These are phyloP conservation scores for Eurystomus glaucurus DNA, from an alignment of 2,797 vertebrate species.

Conservation along the genomic window DNA sequence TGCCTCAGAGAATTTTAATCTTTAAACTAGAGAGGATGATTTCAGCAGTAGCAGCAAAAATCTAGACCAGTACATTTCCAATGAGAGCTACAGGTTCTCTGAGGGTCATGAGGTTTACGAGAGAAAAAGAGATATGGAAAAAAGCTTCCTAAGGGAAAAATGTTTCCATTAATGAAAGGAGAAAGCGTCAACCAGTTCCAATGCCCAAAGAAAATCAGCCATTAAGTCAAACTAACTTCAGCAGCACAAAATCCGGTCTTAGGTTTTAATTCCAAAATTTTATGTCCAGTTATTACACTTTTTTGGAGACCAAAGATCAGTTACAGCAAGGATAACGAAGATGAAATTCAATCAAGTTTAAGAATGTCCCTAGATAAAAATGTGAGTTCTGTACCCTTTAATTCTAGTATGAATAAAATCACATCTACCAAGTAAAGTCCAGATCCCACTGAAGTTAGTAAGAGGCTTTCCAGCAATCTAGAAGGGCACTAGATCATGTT, in stretches of 20 bases:
- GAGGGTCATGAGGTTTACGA: slow-evolving; percentile 25
- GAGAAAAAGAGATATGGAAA: neutral
- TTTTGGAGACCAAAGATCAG: neutral
- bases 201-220: neutral
- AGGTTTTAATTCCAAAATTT: neutral
- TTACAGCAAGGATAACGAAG: neutral
- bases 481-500: neutral
- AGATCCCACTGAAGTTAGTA: neutral
- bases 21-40: neutral
- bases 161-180: neutral
- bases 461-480: neutral
- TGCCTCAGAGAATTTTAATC: neutral
- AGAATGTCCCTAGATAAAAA: neutral
- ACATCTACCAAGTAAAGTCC: neutral
- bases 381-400: neutral
- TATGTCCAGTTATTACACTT: neutral
- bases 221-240: slow-evolving; percentile 46
- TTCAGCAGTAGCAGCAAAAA: slow-evolving; percentile 68
- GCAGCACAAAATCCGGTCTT: neutral
- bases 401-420: neutral
- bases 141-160: neutral
- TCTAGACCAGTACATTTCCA: slow-evolving; percentile 43
- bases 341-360: neutral
- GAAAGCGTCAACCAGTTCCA: neutral
- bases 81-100: slow-evolving; percentile 27